Evolutionary conservation across 1,140 invertebrate genomes (phyloP).

Genomic region (Macrotrachela quadricornifera): DNA sequence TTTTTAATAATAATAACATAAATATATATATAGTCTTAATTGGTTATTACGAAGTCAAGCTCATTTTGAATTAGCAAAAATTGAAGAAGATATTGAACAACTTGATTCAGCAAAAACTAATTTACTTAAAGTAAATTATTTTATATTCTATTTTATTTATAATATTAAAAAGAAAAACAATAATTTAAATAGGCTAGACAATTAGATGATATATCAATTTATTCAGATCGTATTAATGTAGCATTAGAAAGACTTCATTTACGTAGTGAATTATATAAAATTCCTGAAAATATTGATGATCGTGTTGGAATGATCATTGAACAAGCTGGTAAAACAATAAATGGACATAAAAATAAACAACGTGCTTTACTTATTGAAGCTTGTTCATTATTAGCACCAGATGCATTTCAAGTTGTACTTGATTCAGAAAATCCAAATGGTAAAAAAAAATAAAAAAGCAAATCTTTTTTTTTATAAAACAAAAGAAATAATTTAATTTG

Average conservation of each 20-base stretch:
- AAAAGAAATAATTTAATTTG: no score
- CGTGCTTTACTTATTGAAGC: slow-evolving; percentile 24
- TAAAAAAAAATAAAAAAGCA: slow-evolving; percentile 2
- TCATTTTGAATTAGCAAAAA: slow-evolving; percentile 27
- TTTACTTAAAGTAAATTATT: slow-evolving; percentile 15
- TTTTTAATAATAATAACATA: background rate
- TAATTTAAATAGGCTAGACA: slow-evolving; percentile 15
- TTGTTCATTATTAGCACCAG: slow-evolving; percentile 23
- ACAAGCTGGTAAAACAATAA: slow-evolving; percentile 22
- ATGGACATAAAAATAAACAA: slow-evolving; percentile 25
- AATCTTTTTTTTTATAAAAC: no score
- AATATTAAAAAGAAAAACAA: background rate
- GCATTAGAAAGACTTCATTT: slow-evolving; percentile 20
- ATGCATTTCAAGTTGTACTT: slow-evolving; percentile 23
- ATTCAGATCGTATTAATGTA: slow-evolving; percentile 22
- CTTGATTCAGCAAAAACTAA: slow-evolving; percentile 25
- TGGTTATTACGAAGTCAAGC: slow-evolving; percentile 25
- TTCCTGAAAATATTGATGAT: slow-evolving; percentile 24
- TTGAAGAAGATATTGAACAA: slow-evolving; percentile 29
- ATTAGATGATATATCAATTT: slow-evolving; percentile 25
- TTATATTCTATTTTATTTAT: no score
- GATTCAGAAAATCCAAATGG: slow-evolving; percentile 29
- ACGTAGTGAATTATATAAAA: slow-evolving; percentile 23
- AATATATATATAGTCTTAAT: slow-evolving; percentile 18
- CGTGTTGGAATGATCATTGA: slow-evolving; percentile 30